Evolutionary conservation across 2,113 vertebrate genomes (phyloP), one percentile per base, ranked within the genome.

Genomic region (Melanerpes formicivorus): DNA sequence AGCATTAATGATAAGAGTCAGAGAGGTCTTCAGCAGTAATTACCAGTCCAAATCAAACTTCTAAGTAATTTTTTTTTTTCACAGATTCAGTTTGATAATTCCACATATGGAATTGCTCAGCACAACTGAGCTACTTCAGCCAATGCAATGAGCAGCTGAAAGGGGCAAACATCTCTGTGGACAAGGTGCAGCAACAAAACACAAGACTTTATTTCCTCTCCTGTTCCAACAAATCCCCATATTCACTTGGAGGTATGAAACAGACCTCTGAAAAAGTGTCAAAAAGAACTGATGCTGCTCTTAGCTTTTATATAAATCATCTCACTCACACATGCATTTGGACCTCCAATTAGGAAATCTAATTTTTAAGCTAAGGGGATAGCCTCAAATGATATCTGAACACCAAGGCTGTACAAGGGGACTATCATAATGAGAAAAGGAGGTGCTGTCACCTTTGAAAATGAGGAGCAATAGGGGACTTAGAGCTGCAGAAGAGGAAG

Each of bases 1-100:
- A 93, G 90, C 64, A 15, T 77, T 86, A 66, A 80, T 78, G 88
- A 27, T 48, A 60, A 73, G 26, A 92, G 46, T 88, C 63, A 52
- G 60, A 81, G 67, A 87, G 42, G 59, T 52, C 66, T 89, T 87
- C n/a, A 54, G 44, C 32, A 54, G 58, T 34, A 90, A 81, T 88
- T 84, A 71, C 37, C 78, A 80, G 16, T 29, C 80, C 34, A 70
- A 90, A 91, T 52, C 58, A 78, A 69, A 75, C 73, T n/a, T 63
- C 22, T 9, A 12, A 59, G 30, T 22, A 52, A 27, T 54, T 55
- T 30, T 50, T 69, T 22, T 11, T 14, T 63, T 67, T 59, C 9
- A 5, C 72, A 69, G 13, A 84, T 66, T 30, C 8, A 4, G 3
- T 85, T 74, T 71, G 37, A 67, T 66, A 55, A 91, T 30, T 27